These are phyloP conservation scores for Apis laboriosa DNA, from an alignment of 1,140 invertebrate species.

Conservation along the genomic window DNA sequence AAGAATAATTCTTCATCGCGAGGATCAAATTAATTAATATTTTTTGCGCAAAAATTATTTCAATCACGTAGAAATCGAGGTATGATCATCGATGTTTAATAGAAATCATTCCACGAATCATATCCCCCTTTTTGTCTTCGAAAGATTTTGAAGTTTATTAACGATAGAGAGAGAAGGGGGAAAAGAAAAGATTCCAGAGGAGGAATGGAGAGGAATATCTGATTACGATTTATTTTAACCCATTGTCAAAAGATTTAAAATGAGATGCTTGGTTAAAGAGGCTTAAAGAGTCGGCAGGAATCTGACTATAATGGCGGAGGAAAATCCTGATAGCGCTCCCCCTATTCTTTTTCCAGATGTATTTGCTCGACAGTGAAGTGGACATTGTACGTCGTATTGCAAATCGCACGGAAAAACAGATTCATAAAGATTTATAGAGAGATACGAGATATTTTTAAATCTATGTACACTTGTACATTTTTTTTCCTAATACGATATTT, in stretches of 20 bases:
- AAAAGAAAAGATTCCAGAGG: background rate
- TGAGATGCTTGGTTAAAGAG: background rate
- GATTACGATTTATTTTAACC: conserved; percentile 17
- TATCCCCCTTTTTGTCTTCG: background rate
- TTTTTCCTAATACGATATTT: background rate
- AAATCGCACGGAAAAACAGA: conserved; percentile 23
- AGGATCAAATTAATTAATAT: no score
- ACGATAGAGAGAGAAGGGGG: no score
- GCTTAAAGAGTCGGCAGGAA: conserved; percentile 17
- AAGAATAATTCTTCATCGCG: no score
- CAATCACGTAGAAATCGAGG: background rate
- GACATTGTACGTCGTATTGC: background rate
- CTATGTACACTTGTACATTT: background rate
- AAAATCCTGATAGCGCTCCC: conserved; percentile 4
- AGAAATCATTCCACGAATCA: background rate
- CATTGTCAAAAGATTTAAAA: conserved; percentile 3
- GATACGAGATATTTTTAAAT: background rate
- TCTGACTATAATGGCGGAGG: conserved; percentile 5
- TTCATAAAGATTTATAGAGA: background rate
- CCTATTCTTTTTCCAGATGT: background rate
- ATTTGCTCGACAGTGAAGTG: conserved; percentile 22
- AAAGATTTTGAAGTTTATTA: background rate
- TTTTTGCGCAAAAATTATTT: no score
- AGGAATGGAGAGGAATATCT: conserved; percentile 5
- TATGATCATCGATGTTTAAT: background rate